These are phyloP conservation scores for Zeugodacus cucurbitae DNA, from an alignment of 1,140 invertebrate species.

Conservation along the genomic window DNA sequence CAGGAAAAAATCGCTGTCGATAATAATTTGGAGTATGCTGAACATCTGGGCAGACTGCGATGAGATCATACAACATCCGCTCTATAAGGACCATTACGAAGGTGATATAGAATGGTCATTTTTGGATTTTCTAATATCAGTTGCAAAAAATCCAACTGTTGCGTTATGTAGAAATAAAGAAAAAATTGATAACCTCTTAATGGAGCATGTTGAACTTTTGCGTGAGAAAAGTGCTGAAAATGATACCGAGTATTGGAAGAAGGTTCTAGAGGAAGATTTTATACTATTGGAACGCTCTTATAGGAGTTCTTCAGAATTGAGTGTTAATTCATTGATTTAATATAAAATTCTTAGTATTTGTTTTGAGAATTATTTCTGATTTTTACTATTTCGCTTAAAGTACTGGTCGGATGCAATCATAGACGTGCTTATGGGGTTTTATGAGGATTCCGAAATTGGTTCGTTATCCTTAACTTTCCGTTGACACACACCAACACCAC, in stretches of 20 bases:
- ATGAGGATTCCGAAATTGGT: neutral
- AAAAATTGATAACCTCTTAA: conserved; percentile 38
- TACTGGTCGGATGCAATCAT: conserved; percentile 43
- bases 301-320: conserved; percentile 45
- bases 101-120: conserved; percentile 55
- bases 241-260: conserved; percentile 47
- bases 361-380: neutral
- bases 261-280: conserved; percentile 49
- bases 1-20: conserved; percentile 54
- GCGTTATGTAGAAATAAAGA: conserved; percentile 50
- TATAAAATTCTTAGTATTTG: neutral
- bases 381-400: neutral
- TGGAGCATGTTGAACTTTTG: neutral
- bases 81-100: conserved; percentile 47
- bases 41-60: conserved; percentile 47
- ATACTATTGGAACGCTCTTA: neutral
- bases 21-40: conserved; percentile 49
- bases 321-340: conserved; percentile 44
- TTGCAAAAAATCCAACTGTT: conserved; percentile 54
- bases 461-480: neutral
- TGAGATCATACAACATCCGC: conserved; percentile 48
- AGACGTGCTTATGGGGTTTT: neutral
- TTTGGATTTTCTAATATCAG: conserved; percentile 55
- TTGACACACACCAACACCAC: neutral
- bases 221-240: neutral